Conservation (phyloP, 2,113 vertebrate species). For the Strix uralensis region DNA sequence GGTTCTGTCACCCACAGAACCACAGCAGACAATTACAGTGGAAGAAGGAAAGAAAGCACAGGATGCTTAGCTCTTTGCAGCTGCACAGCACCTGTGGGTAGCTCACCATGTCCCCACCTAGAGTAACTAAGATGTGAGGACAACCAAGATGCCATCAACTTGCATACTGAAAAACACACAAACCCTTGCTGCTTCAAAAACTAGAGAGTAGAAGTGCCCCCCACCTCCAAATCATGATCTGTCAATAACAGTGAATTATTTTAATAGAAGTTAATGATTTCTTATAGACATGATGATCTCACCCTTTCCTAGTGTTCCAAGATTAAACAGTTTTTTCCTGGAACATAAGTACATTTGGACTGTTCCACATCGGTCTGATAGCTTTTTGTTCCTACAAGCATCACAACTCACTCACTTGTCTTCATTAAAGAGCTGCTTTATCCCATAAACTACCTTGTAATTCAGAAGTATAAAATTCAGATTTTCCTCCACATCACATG, state of each 20-base stretch:
- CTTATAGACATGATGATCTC: conserved; percentile 12
- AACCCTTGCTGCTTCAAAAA: not conserved
- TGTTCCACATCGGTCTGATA: not conserved
- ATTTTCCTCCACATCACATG: not conserved
- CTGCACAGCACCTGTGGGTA: not conserved
- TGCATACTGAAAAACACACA: not conserved
- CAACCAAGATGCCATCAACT: not conserved
- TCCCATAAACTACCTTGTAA: not conserved
- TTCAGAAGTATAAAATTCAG: not conserved
- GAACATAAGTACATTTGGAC: not conserved
- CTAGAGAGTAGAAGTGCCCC: not conserved
- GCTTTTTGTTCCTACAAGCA: not conserved
- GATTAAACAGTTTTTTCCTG: conserved; percentile 35
- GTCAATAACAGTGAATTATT: not conserved
- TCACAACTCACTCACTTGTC: not conserved
- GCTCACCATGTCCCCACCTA: not conserved
- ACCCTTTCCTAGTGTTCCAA: not conserved
- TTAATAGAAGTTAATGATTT: not conserved
- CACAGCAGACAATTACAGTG: not conserved
- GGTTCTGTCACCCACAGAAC: not conserved
- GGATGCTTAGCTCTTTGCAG: not conserved
- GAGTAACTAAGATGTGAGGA: not conserved
- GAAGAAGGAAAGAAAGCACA: not conserved
- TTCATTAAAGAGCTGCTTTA: not conserved
- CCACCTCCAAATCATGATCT: not conserved